A percentile compares a stretch with the other conserved stretches of the same genome.
phyloP scores from a whole-genome alignment of 2,113 vertebrate species.

The Sturnus vulgaris region DNA sequence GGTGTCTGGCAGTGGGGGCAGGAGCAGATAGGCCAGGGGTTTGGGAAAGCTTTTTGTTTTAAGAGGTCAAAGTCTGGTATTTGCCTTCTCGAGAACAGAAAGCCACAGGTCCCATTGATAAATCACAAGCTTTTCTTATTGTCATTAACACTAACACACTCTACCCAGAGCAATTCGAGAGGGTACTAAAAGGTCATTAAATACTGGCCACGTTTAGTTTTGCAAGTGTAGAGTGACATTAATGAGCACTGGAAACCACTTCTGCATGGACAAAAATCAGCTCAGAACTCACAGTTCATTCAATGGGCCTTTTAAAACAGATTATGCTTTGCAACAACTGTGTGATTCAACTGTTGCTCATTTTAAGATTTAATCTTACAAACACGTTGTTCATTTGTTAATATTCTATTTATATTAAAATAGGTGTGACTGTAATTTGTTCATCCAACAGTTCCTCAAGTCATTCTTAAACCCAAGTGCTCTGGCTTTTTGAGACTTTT shows the following conservation, averaged over 20 bases:
- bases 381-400: not conserved
- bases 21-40: not conserved
- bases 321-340: not conserved
- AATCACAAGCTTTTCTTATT: not conserved
- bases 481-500: not conserved
- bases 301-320: not conserved
- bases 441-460: not conserved
- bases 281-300: not conserved
- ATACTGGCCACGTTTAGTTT: not conserved
- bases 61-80: not conserved
- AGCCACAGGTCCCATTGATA: not conserved
- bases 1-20: not conserved
- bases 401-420: not conserved
- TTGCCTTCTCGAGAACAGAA: not conserved
- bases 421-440: not conserved
- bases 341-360: not conserved
- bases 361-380: not conserved
- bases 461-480: not conserved
- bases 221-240: not conserved
- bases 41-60: not conserved
- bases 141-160: not conserved
- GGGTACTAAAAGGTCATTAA: not conserved
- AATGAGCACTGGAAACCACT: not conserved
- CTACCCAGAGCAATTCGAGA: rapidly evolving
- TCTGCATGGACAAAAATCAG: not conserved